Evolutionary conservation across 2,113 vertebrate genomes (phyloP).

Genomic region (Anas platyrhynchos): DNA sequence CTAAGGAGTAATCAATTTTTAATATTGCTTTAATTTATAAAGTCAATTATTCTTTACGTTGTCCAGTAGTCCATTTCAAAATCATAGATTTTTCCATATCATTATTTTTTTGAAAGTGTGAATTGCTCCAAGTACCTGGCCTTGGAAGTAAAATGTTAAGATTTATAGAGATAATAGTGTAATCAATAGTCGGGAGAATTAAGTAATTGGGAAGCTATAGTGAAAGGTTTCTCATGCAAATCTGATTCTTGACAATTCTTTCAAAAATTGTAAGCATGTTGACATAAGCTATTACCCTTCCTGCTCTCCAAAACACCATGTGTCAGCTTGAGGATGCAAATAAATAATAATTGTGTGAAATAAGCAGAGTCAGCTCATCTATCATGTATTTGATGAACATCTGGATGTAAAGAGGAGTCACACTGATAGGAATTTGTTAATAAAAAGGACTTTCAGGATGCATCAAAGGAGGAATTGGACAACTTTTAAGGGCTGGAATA

Average conservation of each 20-base stretch:
- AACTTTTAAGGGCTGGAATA: not conserved
- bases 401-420: not conserved
- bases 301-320: not conserved
- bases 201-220: not conserved
- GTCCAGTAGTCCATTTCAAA: not conserved
- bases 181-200: not conserved
- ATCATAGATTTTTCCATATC: not conserved
- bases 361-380: conserved; percentile 3
- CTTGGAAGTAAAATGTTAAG: not conserved
- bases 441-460: not conserved
- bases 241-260: conserved; percentile 17
- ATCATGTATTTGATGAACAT: not conserved
- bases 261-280: not conserved
- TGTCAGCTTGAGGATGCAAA: not conserved
- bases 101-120: not conserved
- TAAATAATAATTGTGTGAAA: not conserved
- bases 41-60: not conserved
- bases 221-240: not conserved
- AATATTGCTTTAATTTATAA: not conserved
- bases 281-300: not conserved
- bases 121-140: not conserved
- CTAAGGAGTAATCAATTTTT: not conserved
- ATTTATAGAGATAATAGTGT: not conserved
- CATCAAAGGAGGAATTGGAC: not conserved
- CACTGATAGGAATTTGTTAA: not conserved